Evolutionary conservation across 2,888 invertebrate species (phyloP).

Genomic region (Cepaea hortensis): DNA sequence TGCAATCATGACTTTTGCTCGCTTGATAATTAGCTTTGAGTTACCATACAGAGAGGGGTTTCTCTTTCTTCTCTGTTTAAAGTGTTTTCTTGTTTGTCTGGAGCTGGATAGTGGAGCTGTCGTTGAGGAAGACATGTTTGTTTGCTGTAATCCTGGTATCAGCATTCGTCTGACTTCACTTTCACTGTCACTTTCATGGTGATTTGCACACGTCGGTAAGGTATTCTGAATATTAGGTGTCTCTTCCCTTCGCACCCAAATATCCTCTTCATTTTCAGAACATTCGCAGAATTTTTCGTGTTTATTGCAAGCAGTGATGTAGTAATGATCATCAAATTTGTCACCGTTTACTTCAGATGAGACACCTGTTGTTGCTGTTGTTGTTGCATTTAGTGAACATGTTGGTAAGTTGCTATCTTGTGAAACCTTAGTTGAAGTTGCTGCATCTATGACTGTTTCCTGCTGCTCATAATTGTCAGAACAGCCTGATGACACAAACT

Average conservation of each 20-base stretch:
- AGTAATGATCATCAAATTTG: conserved; percentile 14
- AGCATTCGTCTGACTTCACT: conserved; percentile 4
- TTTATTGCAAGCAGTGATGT: conserved; percentile 14
- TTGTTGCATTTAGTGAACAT: not conserved
- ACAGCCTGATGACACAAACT: not conserved
- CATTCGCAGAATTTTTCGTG: conserved; percentile 35
- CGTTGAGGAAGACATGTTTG: not conserved
- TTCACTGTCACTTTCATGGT: conserved; percentile 18
- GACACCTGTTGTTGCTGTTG: not conserved
- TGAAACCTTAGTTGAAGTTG: not conserved
- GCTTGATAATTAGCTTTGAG: conserved; percentile 36
- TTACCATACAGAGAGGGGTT: conserved; percentile 17
- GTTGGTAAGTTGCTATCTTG: not conserved
- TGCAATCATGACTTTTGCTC: conserved; percentile 59
- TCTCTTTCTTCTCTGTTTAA: not conserved
- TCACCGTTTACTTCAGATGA: not conserved
- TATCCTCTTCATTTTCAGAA: conserved; percentile 1
- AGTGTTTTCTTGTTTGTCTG: not conserved
- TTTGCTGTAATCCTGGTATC: conserved; percentile 5
- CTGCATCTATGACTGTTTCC: conserved; percentile 20
- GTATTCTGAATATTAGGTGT: not conserved
- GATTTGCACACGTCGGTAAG: not conserved
- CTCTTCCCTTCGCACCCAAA: conserved; percentile 41
- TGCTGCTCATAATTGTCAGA: not conserved
- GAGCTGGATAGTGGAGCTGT: not conserved